A percentile compares a stretch with the other conserved stretches of the same genome.
Conservation (phyloP, 2,113 vertebrate genomes). For the Leptobrachium leishanense region DNA sequence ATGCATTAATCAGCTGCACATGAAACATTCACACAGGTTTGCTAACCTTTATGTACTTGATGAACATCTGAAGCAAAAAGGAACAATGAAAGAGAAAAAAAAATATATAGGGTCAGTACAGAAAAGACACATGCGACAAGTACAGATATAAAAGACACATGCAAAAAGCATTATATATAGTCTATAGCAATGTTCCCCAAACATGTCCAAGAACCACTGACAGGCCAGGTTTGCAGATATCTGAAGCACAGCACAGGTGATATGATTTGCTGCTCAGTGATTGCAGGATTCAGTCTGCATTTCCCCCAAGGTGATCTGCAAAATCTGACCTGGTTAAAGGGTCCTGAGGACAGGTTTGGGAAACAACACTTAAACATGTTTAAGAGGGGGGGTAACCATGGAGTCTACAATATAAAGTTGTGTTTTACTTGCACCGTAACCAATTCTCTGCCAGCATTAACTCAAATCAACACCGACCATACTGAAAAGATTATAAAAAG, state of each 20-base stretch:
- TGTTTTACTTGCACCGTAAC: slow-evolving; percentile 41
- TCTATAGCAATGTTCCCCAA: no score
- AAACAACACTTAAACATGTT: slow-evolving; percentile 50
- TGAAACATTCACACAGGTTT: slow-evolving; percentile 72
- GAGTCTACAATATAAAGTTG: slow-evolving; percentile 54
- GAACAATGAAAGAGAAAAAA: slow-evolving; percentile 73
- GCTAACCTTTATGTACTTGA: slow-evolving; percentile 99
- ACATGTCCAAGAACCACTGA: slow-evolving; percentile 23
- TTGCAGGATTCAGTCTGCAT: no score
- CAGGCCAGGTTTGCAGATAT: no score
- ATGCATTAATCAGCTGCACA: slow-evolving; percentile 71
- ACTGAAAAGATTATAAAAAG: no score
- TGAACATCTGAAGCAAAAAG: slow-evolving; percentile 98
- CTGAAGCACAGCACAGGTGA: no score
- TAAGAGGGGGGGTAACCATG: slow-evolving; percentile 32
- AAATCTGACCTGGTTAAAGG: no score
- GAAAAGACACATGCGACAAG: slow-evolving; percentile 80
- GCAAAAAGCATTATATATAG: no score
- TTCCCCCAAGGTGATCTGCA: no score
- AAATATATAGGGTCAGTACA: slow-evolving; percentile 79
- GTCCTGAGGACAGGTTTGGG: slow-evolving; percentile 43
- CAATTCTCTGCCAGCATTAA: no score
- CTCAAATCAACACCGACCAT: no score
- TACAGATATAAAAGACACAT: slow-evolving; percentile 5
- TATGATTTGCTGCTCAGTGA: no score